phyloP scores from a whole-genome alignment of 2,113 vertebrate species.

The sheep (Ovis aries) region ARS-UI_Ramb_v3.0 NC_056064.1:23532501-23533000 shows the following conservation, averaged over 20 bases:
- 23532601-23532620: background rate
- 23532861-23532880: background rate
- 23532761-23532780: background rate
- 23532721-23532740: background rate
- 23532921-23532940: background rate
- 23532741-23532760: background rate
- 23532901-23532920: background rate
- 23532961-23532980: background rate
- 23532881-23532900: background rate
- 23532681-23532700: background rate
- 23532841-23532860: background rate
- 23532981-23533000: background rate
- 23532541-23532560: background rate
- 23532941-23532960: too few relatives aligned
- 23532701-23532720: background rate
- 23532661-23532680: background rate
- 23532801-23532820: background rate
- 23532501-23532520: background rate
- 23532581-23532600: background rate
- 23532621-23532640: background rate
- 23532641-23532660: background rate
- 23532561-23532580: background rate
- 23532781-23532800: background rate
- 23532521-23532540: background rate
- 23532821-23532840: background rate